Evolutionary conservation across 2,888 invertebrate species (phyloP).

Genomic region (Conops quadrifasciatus): DNA sequence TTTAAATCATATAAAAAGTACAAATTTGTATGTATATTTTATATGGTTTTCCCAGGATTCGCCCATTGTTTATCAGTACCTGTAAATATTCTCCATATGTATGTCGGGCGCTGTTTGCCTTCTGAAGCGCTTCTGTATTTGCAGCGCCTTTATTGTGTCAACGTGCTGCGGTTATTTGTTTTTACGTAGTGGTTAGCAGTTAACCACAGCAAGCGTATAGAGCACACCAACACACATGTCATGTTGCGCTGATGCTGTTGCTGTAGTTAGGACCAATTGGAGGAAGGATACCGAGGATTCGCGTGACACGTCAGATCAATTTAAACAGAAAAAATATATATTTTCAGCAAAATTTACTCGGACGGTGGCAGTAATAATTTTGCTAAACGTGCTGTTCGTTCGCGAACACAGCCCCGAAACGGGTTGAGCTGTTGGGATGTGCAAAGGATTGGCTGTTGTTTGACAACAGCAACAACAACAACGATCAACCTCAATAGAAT

Average conservation of each 20-base stretch:
- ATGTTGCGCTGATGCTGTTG: conserved; percentile 34
- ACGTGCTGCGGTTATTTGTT: conserved; percentile 23
- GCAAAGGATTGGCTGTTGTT: conserved; percentile 13
- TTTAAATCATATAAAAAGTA: too few species aligned
- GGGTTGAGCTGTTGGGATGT: conserved; percentile 16
- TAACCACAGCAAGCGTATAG: background rate
- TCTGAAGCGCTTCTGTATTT: background rate
- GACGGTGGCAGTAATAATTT: conserved; percentile 23
- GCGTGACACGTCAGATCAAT: conserved; percentile 36
- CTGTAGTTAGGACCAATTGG: conserved; percentile 7
- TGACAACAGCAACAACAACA: conserved; percentile 2
- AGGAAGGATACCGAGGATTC: conserved; percentile 22
- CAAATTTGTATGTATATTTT: too few species aligned
- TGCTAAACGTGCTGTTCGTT: conserved; percentile 23
- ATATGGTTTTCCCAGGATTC: too few species aligned
- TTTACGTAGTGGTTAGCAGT: conserved; percentile 15
- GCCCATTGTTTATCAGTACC: too few species aligned
- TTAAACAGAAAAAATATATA: conserved; percentile 31
- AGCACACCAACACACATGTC: background rate
- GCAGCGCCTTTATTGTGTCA: background rate
- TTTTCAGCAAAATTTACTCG: conserved; percentile 33
- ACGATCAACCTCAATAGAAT: background rate
- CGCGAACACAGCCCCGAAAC: background rate
- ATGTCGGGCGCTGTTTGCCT: background rate
- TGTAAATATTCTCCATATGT: too few species aligned